These are phyloP conservation scores for Leucoptera coffeella DNA, from an alignment of 2,888 invertebrate genomes.

Conservation along the genomic window DNA sequence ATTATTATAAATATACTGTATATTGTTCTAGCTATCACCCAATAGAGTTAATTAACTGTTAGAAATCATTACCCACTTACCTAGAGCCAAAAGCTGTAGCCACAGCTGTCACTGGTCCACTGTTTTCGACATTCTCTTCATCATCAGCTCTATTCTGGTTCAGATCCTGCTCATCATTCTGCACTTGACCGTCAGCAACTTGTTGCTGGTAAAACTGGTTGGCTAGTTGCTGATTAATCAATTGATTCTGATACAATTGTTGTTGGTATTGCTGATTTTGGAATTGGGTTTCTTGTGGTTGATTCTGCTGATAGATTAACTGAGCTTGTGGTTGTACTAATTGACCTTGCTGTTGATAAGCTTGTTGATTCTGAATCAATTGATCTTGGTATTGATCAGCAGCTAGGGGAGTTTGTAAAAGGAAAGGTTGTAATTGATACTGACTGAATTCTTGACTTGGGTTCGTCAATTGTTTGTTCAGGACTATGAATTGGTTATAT, in stretches of 20 bases:
- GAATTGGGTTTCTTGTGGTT: constrained; percentile 9
- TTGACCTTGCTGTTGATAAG: constrained; percentile 9
- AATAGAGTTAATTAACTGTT: too few relatives aligned
- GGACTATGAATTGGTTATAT: constrained; percentile 1
- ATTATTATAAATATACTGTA: too few relatives aligned
- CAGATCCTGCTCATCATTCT: constrained; percentile 25
- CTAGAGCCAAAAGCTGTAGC: constrained; percentile 40
- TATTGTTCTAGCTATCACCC: too few relatives aligned
- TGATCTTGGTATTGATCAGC: constrained; percentile 5
- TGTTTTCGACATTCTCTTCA: constrained; percentile 11
- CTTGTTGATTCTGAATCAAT: constrained; percentile 5
- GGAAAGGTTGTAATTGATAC: constrained; percentile 15
- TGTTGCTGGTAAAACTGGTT: constrained; percentile 8
- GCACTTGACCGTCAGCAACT: too few relatives aligned
- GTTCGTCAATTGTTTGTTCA: constrained; percentile 1
- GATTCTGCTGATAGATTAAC: constrained; percentile 7
- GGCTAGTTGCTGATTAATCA: constrained; percentile 7
- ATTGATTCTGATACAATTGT: constrained; percentile 10
- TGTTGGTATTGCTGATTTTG: constrained; percentile 5
- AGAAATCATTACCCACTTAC: constrained; percentile 14
- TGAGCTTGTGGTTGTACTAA: constrained; percentile 5
- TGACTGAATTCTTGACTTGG: constrained; percentile 9
- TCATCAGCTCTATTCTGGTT: constrained; percentile 15
- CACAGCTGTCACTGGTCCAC: constrained; percentile 23
- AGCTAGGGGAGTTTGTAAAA: constrained; percentile 11